Percentiles rank a stretch among this genome's conserved stretches.
These are phyloP conservation scores for Corythucha ciliata DNA, from an alignment of 2,888 invertebrate species.

Conservation along the genomic window DNA sequence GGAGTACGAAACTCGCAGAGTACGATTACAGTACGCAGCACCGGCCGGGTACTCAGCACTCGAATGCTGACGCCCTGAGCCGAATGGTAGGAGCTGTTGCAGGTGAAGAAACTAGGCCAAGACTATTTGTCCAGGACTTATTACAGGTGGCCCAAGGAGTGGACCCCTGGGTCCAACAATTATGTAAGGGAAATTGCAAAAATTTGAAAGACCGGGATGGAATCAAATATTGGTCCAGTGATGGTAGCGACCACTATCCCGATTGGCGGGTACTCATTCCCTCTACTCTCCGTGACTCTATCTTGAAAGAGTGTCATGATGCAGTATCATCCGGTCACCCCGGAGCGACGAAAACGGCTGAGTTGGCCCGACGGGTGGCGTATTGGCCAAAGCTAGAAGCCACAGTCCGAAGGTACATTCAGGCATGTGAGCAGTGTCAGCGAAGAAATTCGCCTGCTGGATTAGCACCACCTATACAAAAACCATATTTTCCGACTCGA, in stretches of 20 bases:
- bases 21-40: constrained; percentile 1
- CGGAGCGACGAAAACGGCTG: neutral
- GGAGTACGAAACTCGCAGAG: neutral
- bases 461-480: neutral
- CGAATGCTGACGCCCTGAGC: constrained; percentile 11
- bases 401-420: neutral
- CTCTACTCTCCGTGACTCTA: neutral
- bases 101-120: neutral
- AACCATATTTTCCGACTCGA: neutral
- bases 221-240: too few species aligned
- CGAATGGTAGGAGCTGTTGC: neutral
- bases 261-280: neutral
- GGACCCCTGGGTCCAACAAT: neutral
- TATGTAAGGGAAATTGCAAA: too few species aligned
- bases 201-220: too few species aligned
- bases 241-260: too few species aligned
- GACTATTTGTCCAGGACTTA: neutral
- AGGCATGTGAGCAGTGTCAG: neutral
- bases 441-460: neutral
- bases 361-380: neutral
- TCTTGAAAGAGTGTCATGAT: neutral
- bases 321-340: neutral
- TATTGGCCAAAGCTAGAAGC: neutral
- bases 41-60: constrained; percentile 2
- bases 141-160: neutral